Conservation (phyloP, 2,113 vertebrate species). For the Lynx canadensis region DNA sequence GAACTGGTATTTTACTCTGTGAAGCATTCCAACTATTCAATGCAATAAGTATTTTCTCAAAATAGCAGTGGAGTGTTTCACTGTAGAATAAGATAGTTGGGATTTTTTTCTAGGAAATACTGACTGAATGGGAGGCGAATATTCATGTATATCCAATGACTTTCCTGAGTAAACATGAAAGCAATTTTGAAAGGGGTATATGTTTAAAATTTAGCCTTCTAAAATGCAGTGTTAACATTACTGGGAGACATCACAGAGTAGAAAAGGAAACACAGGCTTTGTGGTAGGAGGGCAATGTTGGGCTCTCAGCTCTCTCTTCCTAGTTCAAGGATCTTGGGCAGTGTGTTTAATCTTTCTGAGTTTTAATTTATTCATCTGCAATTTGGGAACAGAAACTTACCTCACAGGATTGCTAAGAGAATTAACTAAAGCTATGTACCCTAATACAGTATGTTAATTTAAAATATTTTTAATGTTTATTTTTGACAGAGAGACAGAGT, state of each 20-base stretch:
- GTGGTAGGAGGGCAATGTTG: background rate
- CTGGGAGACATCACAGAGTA: background rate
- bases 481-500: too few species aligned
- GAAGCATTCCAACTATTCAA: slow-evolving; percentile 49
- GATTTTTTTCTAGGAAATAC: background rate
- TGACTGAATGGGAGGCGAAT: background rate
- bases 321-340: background rate
- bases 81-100: background rate
- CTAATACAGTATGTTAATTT: background rate
- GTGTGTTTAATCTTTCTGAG: background rate
- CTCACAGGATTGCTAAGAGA: background rate
- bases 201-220: slow-evolving; percentile 26
- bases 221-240: slow-evolving; percentile 13
- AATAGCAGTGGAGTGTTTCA: slow-evolving; percentile 55
- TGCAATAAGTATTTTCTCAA: slow-evolving; percentile 20
- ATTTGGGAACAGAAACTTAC: background rate
- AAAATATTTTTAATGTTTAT: too few species aligned
- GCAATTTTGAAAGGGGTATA: slow-evolving; percentile 10
- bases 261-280: background rate
- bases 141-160: background rate
- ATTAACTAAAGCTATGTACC: background rate
- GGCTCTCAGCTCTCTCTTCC: background rate
- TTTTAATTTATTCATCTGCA: slow-evolving; percentile 51
- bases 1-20: background rate
- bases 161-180: slow-evolving; percentile 51